Base-by-base conservation (phyloP, 2,113 vertebrate species). In the Lepus europaeus region DNA sequence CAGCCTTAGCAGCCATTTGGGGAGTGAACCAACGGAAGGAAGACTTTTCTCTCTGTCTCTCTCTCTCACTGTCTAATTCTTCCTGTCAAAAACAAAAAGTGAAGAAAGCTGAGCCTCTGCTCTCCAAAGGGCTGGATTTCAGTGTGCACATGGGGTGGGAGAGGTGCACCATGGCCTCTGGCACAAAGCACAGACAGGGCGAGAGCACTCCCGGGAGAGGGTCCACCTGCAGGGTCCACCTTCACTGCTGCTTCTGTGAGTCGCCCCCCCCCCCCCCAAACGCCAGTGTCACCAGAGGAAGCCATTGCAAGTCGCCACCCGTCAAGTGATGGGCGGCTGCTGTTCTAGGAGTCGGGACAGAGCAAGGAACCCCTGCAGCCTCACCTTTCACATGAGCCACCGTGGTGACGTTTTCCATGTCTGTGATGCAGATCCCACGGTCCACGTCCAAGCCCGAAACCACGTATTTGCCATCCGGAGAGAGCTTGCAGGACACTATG, bases 401-500 rank as follows among this genome's bases (percentile, higher is more conserved):
- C 0, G n/a, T 85, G 89, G 83, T 86, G 20, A 97, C 97, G 1
- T 93, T 96, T 17, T 95, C 20, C 0, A 97, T 94, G 23, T 98
- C 97, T 72, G 90, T 97, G 81, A 98, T 23, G 96, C 66, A 97
- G 36, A 98, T 3, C 1, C 81, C 91, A 0, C 97, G 97, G 59
- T 98, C 98, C 66, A 97, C 91, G 36, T 99, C 98, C 19, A 97
- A 97, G 51, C 97, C 96, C 2, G 96, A 98, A 10, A 97, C 98
- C 2, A 98, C 90, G 0, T 97, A 98, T 74, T 97, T 98, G 6
- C 98, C 98, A 13, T 98, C 98, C 7, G 89, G 92, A 17, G 99
- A 99, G 73, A 98, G 92, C 93, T 97, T 97, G 87, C 98, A 98
- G 63, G 98, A 99, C 19, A 98, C 98, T 64, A 99, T 70, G 72